Evolutionary conservation across 2,888 invertebrate genomes (phyloP).

Genomic region (Netelia virgata): DNA sequence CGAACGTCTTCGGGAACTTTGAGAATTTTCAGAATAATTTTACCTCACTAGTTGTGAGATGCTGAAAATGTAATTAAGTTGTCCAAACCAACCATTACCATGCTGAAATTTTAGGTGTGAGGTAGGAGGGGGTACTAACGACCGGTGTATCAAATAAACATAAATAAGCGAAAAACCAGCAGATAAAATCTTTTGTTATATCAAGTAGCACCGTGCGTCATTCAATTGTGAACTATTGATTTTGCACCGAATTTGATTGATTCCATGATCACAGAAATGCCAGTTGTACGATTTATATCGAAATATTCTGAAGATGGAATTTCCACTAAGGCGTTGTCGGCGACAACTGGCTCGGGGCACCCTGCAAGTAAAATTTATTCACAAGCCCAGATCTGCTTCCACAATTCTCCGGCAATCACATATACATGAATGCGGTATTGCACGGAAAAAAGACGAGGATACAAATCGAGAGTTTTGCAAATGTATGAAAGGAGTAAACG

Average conservation of each 20-base stretch:
- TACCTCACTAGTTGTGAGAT: too few relatives aligned
- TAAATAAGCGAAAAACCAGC: too few relatives aligned
- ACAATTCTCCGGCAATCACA: not conserved
- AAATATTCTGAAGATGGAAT: not conserved
- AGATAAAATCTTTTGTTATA: too few relatives aligned
- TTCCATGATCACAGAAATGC: not conserved
- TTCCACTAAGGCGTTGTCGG: not conserved
- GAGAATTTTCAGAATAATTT: too few relatives aligned
- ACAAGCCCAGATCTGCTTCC: not conserved
- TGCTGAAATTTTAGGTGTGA: too few relatives aligned
- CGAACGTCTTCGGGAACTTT: too few relatives aligned
- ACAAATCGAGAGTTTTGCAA: not conserved
- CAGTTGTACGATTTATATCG: not conserved
- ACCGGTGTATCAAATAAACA: too few relatives aligned
- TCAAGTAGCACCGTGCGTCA: too few relatives aligned
- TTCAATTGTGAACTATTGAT: too few relatives aligned
- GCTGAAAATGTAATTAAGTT: too few relatives aligned
- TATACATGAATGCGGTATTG: not conserved
- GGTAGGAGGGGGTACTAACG: too few relatives aligned
- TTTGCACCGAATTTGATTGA: not conserved
- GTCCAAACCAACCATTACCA: too few relatives aligned
- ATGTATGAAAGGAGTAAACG: slow-evolving; percentile 7
- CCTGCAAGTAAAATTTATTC: not conserved
- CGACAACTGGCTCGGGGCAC: not conserved
- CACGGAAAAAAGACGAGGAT: slow-evolving; percentile 15